Conservation (phyloP, 2,113 vertebrate species). For the Pterocles gutturalis region DNA sequence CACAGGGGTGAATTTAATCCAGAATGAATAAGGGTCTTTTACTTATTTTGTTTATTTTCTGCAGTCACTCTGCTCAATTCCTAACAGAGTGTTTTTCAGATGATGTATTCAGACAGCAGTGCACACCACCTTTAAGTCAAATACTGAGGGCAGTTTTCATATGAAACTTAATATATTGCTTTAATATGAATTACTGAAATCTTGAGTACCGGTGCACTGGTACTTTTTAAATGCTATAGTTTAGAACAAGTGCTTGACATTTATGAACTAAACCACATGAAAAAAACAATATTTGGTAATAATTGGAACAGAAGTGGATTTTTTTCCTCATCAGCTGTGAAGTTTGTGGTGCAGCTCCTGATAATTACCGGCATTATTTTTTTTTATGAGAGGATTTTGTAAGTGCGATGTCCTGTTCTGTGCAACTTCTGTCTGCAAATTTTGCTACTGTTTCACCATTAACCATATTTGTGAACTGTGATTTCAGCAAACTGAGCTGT, state of each 20-base stretch:
- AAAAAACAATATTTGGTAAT: neutral
- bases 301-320: neutral
- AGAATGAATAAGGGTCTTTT: slow-evolving; percentile 43
- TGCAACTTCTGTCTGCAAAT: neutral
- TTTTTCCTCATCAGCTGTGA: neutral
- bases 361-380: neutral
- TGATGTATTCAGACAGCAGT: neutral
- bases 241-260: neutral
- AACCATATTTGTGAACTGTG: neutral
- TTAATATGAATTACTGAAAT: neutral
- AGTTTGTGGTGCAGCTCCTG: neutral
- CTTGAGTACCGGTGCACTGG: neutral
- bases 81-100: neutral
- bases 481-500: neutral
- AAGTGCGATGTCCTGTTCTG: neutral
- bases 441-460: neutral
- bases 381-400: neutral
- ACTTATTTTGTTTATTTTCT: slow-evolving; percentile 40
- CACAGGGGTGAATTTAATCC: slow-evolving; percentile 9
- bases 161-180: neutral
- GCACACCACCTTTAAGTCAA: neutral
- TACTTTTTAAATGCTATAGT: neutral
- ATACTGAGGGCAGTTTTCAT: neutral
- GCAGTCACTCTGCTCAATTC: neutral
- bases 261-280: neutral